Conservation (phyloP, 2,113 vertebrate genomes). For the Myotis brandtii region DNA sequence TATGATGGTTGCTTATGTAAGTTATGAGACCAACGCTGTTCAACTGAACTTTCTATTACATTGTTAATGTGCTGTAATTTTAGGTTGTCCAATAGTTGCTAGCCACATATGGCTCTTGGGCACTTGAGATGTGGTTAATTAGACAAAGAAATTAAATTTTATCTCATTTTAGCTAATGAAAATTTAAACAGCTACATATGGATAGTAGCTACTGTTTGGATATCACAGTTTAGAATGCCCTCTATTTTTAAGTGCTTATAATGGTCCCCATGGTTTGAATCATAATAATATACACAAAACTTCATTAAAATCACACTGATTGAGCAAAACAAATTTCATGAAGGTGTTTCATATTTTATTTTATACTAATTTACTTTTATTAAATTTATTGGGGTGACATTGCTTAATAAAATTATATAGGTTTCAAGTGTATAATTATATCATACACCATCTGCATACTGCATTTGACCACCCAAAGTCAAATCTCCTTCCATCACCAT, state of each 20-base stretch:
- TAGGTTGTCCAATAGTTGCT: background rate
- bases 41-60: background rate
- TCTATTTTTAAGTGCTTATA: conserved; percentile 8
- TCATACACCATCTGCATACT: background rate
- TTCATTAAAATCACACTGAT: conserved; percentile 24
- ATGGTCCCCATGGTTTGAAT: conserved; percentile 18
- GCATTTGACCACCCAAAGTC: background rate
- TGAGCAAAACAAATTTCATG: conserved; percentile 33
- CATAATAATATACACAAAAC: background rate
- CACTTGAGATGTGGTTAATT: conserved; percentile 29
- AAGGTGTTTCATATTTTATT: conserved; percentile 49
- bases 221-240: background rate
- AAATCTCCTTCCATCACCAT: background rate
- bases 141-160: conserved; percentile 8
- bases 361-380: background rate
- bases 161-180: conserved; percentile 17
- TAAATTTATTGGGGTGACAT: background rate
- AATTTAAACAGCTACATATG: conserved; percentile 3
- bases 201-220: background rate
- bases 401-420: background rate
- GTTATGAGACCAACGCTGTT: background rate
- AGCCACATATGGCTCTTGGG: background rate
- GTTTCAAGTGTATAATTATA: background rate
- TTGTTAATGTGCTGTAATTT: background rate
- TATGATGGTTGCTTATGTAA: background rate